Evolutionary conservation across 2,888 invertebrate genomes (phyloP).

Genomic region (Dicyrtoma fusca): DNA sequence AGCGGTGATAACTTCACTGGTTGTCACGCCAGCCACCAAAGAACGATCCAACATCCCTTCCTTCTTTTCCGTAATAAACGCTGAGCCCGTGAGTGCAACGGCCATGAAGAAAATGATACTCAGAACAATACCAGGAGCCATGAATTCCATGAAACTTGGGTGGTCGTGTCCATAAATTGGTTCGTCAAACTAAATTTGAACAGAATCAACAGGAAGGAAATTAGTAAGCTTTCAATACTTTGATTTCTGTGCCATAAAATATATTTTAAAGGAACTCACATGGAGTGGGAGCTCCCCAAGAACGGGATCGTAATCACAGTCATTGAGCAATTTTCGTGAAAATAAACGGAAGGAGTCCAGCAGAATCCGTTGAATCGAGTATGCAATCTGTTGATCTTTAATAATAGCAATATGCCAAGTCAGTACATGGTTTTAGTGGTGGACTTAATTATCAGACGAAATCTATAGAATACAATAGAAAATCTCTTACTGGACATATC

Average conservation of each 20-base stretch:
- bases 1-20: slow-evolving; percentile 88
- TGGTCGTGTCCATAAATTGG: slow-evolving; percentile 86
- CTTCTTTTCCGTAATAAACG: slow-evolving; percentile 86
- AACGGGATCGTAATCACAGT: slow-evolving; percentile 65
- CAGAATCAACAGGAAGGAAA: slow-evolving; percentile 30
- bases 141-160: slow-evolving; percentile 93
- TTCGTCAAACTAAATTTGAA: slow-evolving; percentile 70
- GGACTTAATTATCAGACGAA: slow-evolving; percentile 27
- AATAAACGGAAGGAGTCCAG: slow-evolving; percentile 85
- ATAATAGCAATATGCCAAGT: slow-evolving; percentile 45
- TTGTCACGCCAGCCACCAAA: slow-evolving; percentile 90
- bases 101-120: slow-evolving; percentile 97
- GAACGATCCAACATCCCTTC: slow-evolving; percentile 89
- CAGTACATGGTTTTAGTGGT: neutral
- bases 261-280: slow-evolving; percentile 33
- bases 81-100: slow-evolving; percentile 89
- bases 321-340: slow-evolving; percentile 71
- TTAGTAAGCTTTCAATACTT: neutral
- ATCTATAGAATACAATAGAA: neutral
- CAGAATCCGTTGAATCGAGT: slow-evolving; percentile 83
- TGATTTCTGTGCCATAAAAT: neutral
- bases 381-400: slow-evolving; percentile 89
- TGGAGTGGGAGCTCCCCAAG: slow-evolving; percentile 49
- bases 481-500: slow-evolving; percentile 82
- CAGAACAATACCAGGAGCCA: slow-evolving; percentile 65